Percentiles rank a stretch among this genome's conserved stretches.
These are phyloP conservation scores for Cataglyphis albicans DNA, from an alignment of 2,888 invertebrate genomes.

Conservation along the genomic window DNA sequence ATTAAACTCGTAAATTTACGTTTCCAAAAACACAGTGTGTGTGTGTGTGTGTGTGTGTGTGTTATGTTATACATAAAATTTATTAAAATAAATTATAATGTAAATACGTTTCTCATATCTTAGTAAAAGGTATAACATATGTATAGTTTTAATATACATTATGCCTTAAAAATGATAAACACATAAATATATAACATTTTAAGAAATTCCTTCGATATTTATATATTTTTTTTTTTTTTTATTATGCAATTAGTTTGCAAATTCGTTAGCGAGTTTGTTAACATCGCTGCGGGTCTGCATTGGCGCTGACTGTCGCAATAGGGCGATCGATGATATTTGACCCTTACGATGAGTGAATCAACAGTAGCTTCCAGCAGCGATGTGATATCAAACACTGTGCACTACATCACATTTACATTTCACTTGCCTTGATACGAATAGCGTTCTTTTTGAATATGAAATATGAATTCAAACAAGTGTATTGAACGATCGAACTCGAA, in stretches of 20 bases:
- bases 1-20: not conserved
- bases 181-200: not conserved
- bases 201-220: not conserved
- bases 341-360: slow-evolving; percentile 30
- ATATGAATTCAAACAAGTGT: not conserved
- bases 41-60: not conserved
- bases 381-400: slow-evolving; percentile 19
- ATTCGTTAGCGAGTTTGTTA: slow-evolving; percentile 35
- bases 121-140: not conserved
- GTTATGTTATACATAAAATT: not conserved
- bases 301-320: slow-evolving; percentile 8
- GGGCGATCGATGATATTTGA: slow-evolving; percentile 40
- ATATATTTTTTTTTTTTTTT: not conserved
- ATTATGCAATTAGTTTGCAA: not conserved
- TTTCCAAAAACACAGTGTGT: not conserved
- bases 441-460: slow-evolving; percentile 7
- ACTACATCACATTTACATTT: slow-evolving; percentile 39
- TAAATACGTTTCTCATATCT: slow-evolving; percentile 5
- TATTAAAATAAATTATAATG: too few species aligned
- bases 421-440: slow-evolving; percentile 1
- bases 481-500: not conserved
- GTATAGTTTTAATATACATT: not conserved
- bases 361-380: slow-evolving; percentile 16
- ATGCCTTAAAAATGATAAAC: not conserved
- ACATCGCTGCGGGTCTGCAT: slow-evolving; percentile 5